Evolutionary conservation across 2,888 invertebrate species (phyloP), one percentile per base, ranked within the genome.

Genomic region (Philopedon plagiatum): DNA sequence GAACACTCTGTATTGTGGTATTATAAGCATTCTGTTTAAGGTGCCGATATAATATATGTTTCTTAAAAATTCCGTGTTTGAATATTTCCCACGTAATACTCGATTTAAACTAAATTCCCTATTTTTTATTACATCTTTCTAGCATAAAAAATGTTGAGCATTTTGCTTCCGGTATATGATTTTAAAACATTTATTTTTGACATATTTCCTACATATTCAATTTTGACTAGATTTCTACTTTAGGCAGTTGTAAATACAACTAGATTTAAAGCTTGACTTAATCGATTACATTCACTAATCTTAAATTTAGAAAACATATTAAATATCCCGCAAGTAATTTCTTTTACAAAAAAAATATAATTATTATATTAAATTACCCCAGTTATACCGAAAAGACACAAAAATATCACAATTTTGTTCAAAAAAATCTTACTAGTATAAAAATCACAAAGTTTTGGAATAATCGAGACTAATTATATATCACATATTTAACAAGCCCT

Each of bases 151-250:
- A 34, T n/a, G n/a, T 11, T 34, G 4, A 2, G 5, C 15, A 41
- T 41, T 15, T 2, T 19, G 19, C 41, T 19, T 19, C n/a, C n/a
- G n/a, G n/a, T n/a, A 19, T 5, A 44, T 44, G 9, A 18, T 2
- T 13, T 23, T 23, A 49, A 49, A 23, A 5, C 5, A 21, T 13
- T 26, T 41, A 41, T 41, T 49, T 26, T 26, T 26, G 21, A 1
- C 1, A 26, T 49, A 26, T 54, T 54, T 18, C 13, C 15, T 15
- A 11, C n/a, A 18, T 18, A 29, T 29, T 18, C 13, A 8, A 32
- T 54, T 54, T 29, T 54, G 51, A 54, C 51, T 54, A 54, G 51
- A 54, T 54, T 29, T n/a, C 29, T 54, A 54, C 29, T 18, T 9
- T 7, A 54, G 29, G 8, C 8, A 54, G 9, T 51, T 51, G 2